phyloP scores from a whole-genome alignment of 2,113 vertebrate species.

The Chaetura pelagica region DNA sequence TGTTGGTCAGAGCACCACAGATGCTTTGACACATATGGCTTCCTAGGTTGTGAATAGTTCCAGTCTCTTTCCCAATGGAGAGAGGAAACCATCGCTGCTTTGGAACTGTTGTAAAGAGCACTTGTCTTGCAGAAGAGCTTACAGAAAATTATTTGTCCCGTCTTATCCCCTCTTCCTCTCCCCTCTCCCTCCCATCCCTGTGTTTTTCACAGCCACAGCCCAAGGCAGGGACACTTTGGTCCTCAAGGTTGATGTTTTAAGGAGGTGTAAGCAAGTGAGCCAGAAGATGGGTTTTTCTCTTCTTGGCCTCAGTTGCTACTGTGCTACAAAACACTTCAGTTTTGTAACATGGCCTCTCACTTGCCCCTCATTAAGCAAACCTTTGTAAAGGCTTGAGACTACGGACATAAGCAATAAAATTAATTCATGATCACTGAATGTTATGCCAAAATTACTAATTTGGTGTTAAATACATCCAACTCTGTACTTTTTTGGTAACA shows the following conservation, averaged over 20 bases:
- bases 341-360: slow-evolving; percentile 51
- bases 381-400: slow-evolving; percentile 72
- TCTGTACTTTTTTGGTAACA: neutral
- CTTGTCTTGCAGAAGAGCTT: neutral
- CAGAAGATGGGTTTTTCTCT: neutral
- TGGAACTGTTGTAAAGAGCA: neutral
- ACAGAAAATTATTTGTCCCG: neutral
- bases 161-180: neutral
- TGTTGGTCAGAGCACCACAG: neutral
- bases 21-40: neutral
- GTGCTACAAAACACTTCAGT: neutral
- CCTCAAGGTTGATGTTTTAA: neutral
- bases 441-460: slow-evolving; percentile 44
- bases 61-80: neutral
- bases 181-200: slow-evolving; percentile 18
- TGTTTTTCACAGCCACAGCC: neutral
- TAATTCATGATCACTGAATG: slow-evolving; percentile 12
- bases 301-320: slow-evolving; percentile 6
- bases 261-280: slow-evolving; percentile 48
- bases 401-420: slow-evolving; percentile 19
- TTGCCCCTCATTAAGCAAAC: slow-evolving; percentile 63
- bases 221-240: neutral
- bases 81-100: neutral
- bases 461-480: neutral
- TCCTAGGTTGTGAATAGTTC: neutral